Percentiles rank a stretch among this genome's conserved stretches.
Conservation (phyloP, 1,140 invertebrate genomes). For the Eurosta solidaginis region DNA sequence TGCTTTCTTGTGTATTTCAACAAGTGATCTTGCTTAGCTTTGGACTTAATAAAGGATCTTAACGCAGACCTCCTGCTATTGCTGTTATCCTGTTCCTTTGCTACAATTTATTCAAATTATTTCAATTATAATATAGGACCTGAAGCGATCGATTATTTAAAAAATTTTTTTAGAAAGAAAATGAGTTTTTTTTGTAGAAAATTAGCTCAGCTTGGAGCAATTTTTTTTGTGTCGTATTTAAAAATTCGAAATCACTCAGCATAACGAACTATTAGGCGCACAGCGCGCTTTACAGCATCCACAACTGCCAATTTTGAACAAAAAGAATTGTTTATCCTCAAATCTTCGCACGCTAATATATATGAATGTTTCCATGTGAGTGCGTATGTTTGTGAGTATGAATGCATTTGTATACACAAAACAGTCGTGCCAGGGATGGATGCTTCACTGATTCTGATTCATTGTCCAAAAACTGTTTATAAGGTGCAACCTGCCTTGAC, state of each 20-base stretch:
- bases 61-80: neutral
- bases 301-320: neutral
- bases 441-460: constrained; percentile 12
- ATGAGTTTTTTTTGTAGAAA: neutral
- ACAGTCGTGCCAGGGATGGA: constrained; percentile 6
- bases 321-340: constrained; percentile 1
- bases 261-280: constrained; percentile 24
- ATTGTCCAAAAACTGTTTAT: neutral
- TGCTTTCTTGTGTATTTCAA: neutral
- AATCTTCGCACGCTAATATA: neutral
- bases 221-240: neutral
- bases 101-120: constrained; percentile 30
- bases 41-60: neutral
- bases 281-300: neutral
- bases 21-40: too few species aligned
- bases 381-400: neutral
- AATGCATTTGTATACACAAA: neutral
- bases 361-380: neutral
- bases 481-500: constrained; percentile 15
- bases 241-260: constrained; percentile 13
- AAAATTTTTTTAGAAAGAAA: neutral
- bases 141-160: neutral
- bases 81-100: constrained; percentile 25
- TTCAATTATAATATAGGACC: neutral
- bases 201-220: too few species aligned